Evolutionary conservation across 2,113 vertebrate genomes (phyloP).

Genomic region (Aythya baeri): DNA sequence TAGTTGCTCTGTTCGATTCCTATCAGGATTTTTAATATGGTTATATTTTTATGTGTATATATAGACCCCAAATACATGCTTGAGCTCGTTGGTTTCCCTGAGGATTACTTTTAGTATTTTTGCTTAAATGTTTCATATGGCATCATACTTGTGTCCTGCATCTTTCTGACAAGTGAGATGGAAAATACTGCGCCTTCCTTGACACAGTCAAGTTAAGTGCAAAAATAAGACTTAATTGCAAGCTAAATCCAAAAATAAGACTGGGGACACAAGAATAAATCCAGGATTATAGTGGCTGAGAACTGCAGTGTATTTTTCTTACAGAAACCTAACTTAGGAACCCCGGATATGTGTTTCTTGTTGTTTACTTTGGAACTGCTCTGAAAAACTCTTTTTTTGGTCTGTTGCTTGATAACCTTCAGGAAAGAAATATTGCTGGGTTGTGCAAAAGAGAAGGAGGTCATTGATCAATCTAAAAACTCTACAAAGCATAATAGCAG

Average conservation of each 20-base stretch:
- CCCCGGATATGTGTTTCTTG: not conserved
- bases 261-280: constrained; percentile 15
- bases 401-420: constrained; percentile 17
- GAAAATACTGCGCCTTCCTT: not conserved
- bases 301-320: constrained; percentile 9
- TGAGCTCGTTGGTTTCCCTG: not conserved
- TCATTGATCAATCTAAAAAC: not conserved
- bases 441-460: not conserved
- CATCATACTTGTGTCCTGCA: not conserved
- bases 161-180: not conserved
- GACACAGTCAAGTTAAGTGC: not conserved
- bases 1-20: not conserved
- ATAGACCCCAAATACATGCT: not conserved
- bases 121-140: not conserved
- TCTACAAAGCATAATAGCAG: not conserved
- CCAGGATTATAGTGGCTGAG: constrained; percentile 22
- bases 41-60: not conserved
- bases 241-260: constrained; percentile 55
- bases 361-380: constrained; percentile 24
- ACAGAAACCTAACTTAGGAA: not conserved
- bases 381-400: constrained; percentile 12
- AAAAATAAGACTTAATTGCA: constrained; percentile 51
- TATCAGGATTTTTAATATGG: not conserved
- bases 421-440: not conserved
- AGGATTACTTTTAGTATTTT: not conserved